Evolutionary conservation across 1,140 invertebrate species (phyloP).

Genomic region (Procambarus virginalis): DNA sequence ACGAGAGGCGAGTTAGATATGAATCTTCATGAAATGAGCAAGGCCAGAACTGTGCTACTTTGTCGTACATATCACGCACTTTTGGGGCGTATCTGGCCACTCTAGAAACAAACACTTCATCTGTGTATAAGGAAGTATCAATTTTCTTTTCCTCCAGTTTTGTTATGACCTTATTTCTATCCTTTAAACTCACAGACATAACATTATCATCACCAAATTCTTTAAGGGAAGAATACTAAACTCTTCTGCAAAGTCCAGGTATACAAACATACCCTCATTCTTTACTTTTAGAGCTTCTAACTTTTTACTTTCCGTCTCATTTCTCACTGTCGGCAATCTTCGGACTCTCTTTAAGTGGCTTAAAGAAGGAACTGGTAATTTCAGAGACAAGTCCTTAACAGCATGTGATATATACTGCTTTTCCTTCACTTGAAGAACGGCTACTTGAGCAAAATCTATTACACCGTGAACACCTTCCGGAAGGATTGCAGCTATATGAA

Average conservation of each 20-base stretch:
- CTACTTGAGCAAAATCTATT: conserved; percentile 40
- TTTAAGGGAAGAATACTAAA: conserved; percentile 34
- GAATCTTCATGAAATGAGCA: conserved; percentile 67
- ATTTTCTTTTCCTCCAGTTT: conserved; percentile 30
- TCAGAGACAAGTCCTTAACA: conserved; percentile 52
- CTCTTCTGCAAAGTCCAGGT: conserved; percentile 25
- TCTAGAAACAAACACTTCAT: conserved; percentile 30
- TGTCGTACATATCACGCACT: conserved; percentile 61
- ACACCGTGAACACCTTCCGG: conserved; percentile 51
- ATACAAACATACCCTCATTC: conserved; percentile 13
- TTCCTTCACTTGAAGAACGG: conserved; percentile 40
- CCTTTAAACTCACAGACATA: background rate
- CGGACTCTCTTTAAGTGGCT: conserved; percentile 66
- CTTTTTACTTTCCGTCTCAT: background rate
- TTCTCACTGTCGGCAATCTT: conserved; percentile 4
- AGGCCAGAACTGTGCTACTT: conserved; percentile 56
- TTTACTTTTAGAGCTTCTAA: conserved; percentile 5
- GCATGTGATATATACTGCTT: conserved; percentile 52
- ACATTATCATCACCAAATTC: conserved; percentile 13
- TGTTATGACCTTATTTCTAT: background rate
- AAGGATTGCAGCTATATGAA: conserved; percentile 46
- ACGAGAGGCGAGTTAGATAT: conserved; percentile 51
- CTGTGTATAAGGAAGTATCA: conserved; percentile 22
- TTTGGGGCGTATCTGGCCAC: conserved; percentile 47
- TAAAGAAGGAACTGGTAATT: conserved; percentile 57